Conservation (phyloP, 2,888 invertebrate genomes). For the Dendrolimus houi region DNA sequence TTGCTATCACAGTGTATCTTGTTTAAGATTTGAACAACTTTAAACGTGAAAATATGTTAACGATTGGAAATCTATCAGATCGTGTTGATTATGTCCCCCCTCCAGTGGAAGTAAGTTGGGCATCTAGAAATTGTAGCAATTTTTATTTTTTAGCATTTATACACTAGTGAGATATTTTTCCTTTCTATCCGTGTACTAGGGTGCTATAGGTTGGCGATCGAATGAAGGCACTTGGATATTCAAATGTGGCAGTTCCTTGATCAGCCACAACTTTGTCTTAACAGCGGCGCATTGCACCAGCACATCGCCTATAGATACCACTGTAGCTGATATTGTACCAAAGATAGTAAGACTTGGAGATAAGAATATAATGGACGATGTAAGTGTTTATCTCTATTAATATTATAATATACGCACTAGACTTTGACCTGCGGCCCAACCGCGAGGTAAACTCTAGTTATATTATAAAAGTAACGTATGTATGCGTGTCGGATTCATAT, state of each 20-base stretch:
- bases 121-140: no score
- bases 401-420: no score
- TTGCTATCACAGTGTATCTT: no score
- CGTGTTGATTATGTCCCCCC: no score
- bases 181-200: conserved; percentile 22
- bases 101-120: no score
- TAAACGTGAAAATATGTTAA: no score
- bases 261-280: conserved; percentile 78
- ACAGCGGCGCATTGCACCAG: conserved; percentile 81
- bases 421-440: no score
- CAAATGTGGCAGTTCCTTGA: conserved; percentile 80
- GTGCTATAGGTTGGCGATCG: conserved; percentile 48
- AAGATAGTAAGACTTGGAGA: conserved; percentile 43
- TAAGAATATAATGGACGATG: conserved; percentile 31
- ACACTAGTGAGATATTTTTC: not conserved
- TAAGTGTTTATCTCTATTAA: conserved; percentile 15
- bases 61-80: no score
- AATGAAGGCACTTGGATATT: conserved; percentile 34
- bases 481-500: no score
- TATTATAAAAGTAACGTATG: not conserved
- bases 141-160: no score
- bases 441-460: no score
- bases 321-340: conserved; percentile 28
- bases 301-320: conserved; percentile 24
- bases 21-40: no score